Evolutionary conservation across 2,888 invertebrate genomes (phyloP).

Genomic region (Chironomus riparius): DNA sequence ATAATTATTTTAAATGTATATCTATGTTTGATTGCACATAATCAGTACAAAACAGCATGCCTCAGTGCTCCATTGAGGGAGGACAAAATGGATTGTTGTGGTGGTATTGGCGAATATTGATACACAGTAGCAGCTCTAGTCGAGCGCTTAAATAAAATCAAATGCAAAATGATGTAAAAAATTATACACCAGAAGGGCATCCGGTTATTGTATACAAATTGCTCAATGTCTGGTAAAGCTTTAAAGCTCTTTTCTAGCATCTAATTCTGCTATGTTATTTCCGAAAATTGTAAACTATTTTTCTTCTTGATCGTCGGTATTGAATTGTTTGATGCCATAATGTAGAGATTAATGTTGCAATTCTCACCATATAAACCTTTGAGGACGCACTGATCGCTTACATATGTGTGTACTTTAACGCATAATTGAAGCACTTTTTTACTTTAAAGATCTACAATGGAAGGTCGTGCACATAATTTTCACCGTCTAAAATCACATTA

Average conservation of each 20-base stretch:
- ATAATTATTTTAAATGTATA: not conserved
- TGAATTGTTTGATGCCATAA: no score
- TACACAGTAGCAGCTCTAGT: not conserved
- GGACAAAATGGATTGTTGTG: not conserved
- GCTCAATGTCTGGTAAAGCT: not conserved
- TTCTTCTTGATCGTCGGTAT: no score
- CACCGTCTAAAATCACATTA: not conserved
- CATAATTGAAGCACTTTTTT: not conserved
- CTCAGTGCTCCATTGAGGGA: not conserved
- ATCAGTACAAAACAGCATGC: not conserved
- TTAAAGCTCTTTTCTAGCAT: not conserved
- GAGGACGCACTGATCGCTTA: not conserved
- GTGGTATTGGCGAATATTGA: not conserved
- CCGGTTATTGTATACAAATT: not conserved
- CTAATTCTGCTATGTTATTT: no score
- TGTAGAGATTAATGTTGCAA: no score
- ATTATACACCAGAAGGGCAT: not conserved
- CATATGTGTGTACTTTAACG: not conserved
- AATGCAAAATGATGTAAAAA: not conserved
- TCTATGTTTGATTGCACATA: not conserved
- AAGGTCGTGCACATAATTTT: not conserved
- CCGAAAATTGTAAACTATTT: no score
- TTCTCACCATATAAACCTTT: not conserved
- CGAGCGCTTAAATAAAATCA: not conserved
- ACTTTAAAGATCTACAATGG: not conserved